Conservation (phyloP, 64 coral and sea anemone species). For the Montipora sp. region DNA sequence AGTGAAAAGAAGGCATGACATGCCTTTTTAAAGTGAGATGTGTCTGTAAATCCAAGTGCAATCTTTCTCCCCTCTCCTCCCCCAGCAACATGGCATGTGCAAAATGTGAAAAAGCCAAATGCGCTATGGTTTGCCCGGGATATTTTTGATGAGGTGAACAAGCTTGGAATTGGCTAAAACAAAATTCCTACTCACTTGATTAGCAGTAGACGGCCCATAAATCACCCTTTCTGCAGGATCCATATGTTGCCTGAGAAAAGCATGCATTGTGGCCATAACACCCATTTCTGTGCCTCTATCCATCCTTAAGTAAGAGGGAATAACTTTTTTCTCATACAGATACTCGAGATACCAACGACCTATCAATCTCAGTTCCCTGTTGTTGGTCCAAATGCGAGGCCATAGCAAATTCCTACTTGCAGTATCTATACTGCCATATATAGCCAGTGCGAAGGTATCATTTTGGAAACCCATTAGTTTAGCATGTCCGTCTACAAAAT, state of each 20-base stretch:
- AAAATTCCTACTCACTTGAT: not conserved
- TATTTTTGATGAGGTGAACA: not conserved
- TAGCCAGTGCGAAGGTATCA: not conserved
- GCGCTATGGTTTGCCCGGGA: not conserved
- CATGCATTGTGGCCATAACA: not conserved
- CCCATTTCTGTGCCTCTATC: not conserved
- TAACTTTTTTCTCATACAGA: not conserved
- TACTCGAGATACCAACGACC: not conserved
- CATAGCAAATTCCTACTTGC: not conserved
- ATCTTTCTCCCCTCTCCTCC: too few species aligned
- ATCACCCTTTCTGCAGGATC: not conserved
- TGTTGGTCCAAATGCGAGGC: not conserved
- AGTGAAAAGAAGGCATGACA: not conserved
- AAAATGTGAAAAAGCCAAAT: not conserved
- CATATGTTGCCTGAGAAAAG: not conserved
- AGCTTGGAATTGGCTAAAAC: not conserved
- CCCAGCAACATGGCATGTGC: not conserved
- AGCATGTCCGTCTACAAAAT: constrained; percentile 35
- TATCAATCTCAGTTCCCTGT: not conserved
- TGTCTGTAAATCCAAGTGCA: too few species aligned
- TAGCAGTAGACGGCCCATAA: not conserved
- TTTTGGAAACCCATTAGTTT: not conserved
- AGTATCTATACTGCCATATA: not conserved
- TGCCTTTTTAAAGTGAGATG: not conserved
- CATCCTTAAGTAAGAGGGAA: not conserved